A percentile compares a stretch with the other conserved stretches of the same genome.
Conservation (phyloP, 1,140 invertebrate species). For the Drosophila repletoides region DNA sequence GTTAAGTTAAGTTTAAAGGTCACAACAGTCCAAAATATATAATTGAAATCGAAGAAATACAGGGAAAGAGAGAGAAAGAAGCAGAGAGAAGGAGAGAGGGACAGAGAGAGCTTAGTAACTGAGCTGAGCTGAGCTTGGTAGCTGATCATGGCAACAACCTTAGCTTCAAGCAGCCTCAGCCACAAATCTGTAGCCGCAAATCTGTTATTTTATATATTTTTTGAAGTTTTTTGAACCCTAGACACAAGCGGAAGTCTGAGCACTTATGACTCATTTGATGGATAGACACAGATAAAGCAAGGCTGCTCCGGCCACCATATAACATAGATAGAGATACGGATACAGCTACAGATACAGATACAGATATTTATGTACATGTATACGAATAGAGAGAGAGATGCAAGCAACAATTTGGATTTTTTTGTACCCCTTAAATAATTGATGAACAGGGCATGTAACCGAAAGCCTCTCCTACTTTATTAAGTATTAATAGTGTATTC, state of each 20-base stretch:
- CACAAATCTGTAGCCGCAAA: conserved; percentile 14
- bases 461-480: no score
- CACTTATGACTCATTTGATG: conserved; percentile 49
- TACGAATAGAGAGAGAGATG: no score
- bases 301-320: not conserved
- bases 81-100: not conserved
- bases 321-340: no score
- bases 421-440: no score
- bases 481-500: no score
- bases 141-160: conserved; percentile 28
- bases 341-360: not conserved
- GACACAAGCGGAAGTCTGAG: conserved; percentile 39
- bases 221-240: conserved; percentile 45
- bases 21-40: no score
- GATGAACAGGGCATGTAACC: no score
- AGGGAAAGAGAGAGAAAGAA: not conserved
- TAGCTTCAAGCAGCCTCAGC: not conserved
- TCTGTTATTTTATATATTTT: conserved; percentile 6
- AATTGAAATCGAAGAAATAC: not conserved
- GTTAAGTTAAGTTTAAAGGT: no score
- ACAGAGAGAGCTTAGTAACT: not conserved
- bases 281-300: conserved; percentile 33
- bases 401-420: no score
- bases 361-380: not conserved
- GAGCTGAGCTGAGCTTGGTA: not conserved